phyloP scores from a whole-genome alignment of 2,113 vertebrate genomes.

The Rhabdornis inornatus region DNA sequence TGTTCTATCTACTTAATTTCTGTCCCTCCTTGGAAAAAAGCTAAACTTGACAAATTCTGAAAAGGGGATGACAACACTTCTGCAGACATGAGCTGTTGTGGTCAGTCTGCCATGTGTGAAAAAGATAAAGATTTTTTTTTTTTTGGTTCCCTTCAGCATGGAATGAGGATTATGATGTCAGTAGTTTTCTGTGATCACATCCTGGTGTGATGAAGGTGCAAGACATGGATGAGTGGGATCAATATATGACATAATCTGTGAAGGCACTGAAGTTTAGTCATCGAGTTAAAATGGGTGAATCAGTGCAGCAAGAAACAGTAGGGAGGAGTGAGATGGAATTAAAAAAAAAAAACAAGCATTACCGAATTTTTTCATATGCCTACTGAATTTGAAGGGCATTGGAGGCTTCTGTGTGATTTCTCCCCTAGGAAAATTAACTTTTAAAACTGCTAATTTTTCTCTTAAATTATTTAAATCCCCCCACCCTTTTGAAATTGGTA shows the following conservation, averaged over 20 bases:
- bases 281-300: not conserved
- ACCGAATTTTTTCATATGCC: not conserved
- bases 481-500: not conserved
- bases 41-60: not conserved
- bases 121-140: not conserved
- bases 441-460: not conserved
- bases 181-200: not conserved
- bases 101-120: not conserved
- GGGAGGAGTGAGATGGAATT: not conserved
- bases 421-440: not conserved
- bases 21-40: not conserved
- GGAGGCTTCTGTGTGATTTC: not conserved
- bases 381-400: not conserved
- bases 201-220: not conserved
- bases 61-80: not conserved
- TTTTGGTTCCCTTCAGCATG: not conserved
- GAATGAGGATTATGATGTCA: not conserved
- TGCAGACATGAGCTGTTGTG: not conserved
- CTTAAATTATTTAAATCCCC: not conserved
- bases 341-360: not conserved
- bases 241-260: not conserved
- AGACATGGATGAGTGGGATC: not conserved
- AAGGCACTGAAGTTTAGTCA: not conserved
- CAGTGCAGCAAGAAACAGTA: not conserved
- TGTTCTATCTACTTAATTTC: not conserved